Conservation (phyloP, 2,113 vertebrate species). For the Chloebia gouldiae region DNA sequence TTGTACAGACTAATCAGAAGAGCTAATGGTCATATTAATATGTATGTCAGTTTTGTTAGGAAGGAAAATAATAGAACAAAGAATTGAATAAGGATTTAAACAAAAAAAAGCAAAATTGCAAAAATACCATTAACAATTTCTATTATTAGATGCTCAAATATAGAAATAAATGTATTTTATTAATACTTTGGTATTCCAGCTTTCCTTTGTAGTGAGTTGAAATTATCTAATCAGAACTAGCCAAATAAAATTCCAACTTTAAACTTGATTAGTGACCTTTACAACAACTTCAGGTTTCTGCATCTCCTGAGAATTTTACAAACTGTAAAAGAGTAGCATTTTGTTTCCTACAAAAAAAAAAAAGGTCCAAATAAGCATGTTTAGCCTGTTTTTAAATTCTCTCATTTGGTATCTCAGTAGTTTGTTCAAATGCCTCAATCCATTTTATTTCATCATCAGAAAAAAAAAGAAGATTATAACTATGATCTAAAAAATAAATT, state of each 20-base stretch:
- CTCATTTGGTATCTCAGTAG: not conserved
- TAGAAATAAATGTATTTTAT: not conserved
- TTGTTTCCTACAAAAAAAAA: not conserved
- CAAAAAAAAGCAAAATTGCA: not conserved
- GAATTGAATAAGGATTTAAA: not conserved
- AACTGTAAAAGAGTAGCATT: not conserved
- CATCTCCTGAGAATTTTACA: not conserved
- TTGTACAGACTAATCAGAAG: not conserved
- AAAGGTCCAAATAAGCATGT: not conserved
- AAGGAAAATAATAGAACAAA: not conserved
- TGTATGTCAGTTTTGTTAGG: not conserved
- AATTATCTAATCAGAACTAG: not conserved
- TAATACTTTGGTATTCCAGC: not conserved
- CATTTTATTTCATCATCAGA: not conserved
- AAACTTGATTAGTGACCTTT: not conserved
- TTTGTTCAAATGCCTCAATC: not conserved
- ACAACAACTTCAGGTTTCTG: not conserved
- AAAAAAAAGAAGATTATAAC: not conserved
- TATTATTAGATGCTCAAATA: not conserved
- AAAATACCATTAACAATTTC: not conserved
- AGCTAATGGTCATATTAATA: not conserved
- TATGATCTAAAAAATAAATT: not conserved
- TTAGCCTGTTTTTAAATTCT: not conserved
- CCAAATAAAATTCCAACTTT: not conserved
- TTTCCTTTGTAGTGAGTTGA: not conserved